A percentile compares a stretch with the other conserved stretches of the same genome.
These are phyloP conservation scores for Coracopsis vasa DNA, from an alignment of 2,113 vertebrate genomes.

Conservation along the genomic window DNA sequence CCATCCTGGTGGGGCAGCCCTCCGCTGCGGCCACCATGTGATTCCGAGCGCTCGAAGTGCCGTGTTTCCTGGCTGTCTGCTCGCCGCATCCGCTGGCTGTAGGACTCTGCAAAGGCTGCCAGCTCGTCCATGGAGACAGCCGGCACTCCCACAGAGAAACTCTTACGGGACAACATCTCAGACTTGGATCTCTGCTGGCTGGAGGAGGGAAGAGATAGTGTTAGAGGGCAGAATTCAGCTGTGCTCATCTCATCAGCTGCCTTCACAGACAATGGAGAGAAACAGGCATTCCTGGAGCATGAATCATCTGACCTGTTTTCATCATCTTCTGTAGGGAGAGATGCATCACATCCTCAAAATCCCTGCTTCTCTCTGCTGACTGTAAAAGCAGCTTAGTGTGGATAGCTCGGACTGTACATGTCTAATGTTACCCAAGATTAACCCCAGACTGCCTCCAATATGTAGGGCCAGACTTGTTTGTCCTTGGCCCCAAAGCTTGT, in stretches of 20 bases:
- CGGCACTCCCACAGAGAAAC: slow-evolving; percentile 82
- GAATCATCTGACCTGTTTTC: not conserved
- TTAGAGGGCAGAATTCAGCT: not conserved
- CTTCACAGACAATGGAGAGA: not conserved
- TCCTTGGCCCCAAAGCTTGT: not conserved
- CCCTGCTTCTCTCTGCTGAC: not conserved
- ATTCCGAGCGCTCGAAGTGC: slow-evolving; percentile 73
- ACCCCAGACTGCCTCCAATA: not conserved
- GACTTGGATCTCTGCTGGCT: slow-evolving; percentile 89
- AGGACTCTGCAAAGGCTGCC: slow-evolving; percentile 88
- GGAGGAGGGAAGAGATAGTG: not conserved
- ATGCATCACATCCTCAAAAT: not conserved
- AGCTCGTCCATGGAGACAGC: slow-evolving; percentile 93
- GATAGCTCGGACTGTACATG: not conserved
- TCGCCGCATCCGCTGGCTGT: slow-evolving; percentile 76
- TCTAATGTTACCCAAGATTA: not conserved
- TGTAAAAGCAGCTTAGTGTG: not conserved
- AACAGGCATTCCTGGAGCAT: not conserved
- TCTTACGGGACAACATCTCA: slow-evolving; percentile 89
- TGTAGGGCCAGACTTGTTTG: not conserved
- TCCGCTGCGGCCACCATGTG: slow-evolving; percentile 22
- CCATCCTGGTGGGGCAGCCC: slow-evolving; percentile 64
- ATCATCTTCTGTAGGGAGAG: not conserved
- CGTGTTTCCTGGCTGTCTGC: slow-evolving; percentile 75
- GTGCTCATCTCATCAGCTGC: rapidly evolving